Conservation (phyloP, 2,797 vertebrate species). For the Podargus strigoides region DNA sequence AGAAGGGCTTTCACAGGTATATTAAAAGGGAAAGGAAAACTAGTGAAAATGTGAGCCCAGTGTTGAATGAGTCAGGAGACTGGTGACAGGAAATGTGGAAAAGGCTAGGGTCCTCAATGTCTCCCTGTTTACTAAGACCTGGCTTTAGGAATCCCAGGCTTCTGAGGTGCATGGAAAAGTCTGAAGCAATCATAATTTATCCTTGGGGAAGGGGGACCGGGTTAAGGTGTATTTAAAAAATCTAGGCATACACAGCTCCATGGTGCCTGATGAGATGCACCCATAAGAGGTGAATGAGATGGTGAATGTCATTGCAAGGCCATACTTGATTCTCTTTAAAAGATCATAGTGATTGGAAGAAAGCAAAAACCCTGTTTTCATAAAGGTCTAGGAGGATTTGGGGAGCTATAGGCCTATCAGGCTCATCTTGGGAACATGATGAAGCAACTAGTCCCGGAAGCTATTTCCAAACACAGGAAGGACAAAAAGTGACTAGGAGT, state of each 20-base stretch:
- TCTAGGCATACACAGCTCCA: not conserved
- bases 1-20: not conserved
- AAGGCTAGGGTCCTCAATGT: not conserved
- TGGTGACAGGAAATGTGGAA: not conserved
- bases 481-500: not conserved
- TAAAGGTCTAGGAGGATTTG: not conserved
- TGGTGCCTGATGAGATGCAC: not conserved
- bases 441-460: not conserved
- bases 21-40: not conserved
- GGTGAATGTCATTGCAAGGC: not conserved
- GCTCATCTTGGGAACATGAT: not conserved
- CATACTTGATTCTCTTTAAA: not conserved
- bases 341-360: not conserved
- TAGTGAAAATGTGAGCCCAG: fast-evolving
- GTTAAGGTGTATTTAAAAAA: not conserved
- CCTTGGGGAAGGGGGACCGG: fast-evolving
- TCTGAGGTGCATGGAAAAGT: not conserved
- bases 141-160: not conserved
- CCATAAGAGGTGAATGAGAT: not conserved
- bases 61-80: not conserved
- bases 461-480: not conserved
- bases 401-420: not conserved
- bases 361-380: not conserved
- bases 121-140: not conserved
- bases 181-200: not conserved